Evolutionary conservation across 2,888 invertebrate genomes (phyloP), one percentile per base, ranked within the genome.

Genomic region (Eupithecia vulgata): DNA sequence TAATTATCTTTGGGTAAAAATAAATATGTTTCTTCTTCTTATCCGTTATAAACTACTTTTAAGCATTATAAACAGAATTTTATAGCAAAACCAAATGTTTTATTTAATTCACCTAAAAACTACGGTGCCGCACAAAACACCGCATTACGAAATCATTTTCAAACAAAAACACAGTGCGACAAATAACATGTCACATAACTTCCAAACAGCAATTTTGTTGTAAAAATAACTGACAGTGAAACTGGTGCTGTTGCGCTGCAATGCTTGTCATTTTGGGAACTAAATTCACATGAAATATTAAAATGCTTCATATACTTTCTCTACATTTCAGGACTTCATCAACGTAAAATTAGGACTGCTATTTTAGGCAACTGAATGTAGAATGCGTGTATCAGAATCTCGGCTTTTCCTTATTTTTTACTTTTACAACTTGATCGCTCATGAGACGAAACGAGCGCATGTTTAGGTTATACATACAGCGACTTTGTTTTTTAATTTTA

Each of bases 201-300:
- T 64, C 35, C 62, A 37, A 64, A 64, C 62, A 37, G 3, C n/a
- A 17, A 64, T 64, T 34, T 64, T 64, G 62, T 64, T 64, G 37
- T 37, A 35, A 61, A 61, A 34, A 64, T 64, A 64, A 64, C 62
- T 37, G 62, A 64, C 35, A 61, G 4, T 5, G n/a, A n/a, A 35
- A 64, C 62, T 62, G 62, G 35, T 62, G 62, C 34, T 35, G 17
- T 34, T 34, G n/a, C 21, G 12, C 15, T 62, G 10, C 21, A 64
- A 64, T 64, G 10, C 25, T 5, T 37, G 62, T 37, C 37, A 37
- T 64, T 64, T 64, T 64, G 5, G 5, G 21, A 37, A 35, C 35
- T 64, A 37, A 12, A n/a, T n/a, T 21, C 21, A 12, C 12, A 25
- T 25, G 13, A 57, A 21, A 57, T 57, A 1, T 57, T 37, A 57